Evolutionary conservation across 2,888 invertebrate genomes (phyloP).

Genomic region (Danaus chrysippus): DNA sequence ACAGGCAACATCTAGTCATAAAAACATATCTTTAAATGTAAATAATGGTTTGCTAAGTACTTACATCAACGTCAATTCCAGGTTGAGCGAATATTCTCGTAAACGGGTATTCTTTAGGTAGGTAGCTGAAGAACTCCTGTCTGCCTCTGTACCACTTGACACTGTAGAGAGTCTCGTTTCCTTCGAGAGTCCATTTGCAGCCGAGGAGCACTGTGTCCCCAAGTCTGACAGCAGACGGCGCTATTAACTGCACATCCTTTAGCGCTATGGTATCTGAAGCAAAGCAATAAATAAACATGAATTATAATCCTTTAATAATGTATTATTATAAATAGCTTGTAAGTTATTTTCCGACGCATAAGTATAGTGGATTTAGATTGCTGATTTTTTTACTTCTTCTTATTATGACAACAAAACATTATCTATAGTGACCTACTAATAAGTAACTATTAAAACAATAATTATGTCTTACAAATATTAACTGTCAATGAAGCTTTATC

Average conservation of each 20-base stretch:
- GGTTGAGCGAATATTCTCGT: constrained; percentile 85
- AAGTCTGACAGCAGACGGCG: constrained; percentile 84
- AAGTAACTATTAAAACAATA: too few relatives aligned
- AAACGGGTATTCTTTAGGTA: constrained; percentile 88
- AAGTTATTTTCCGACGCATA: too few relatives aligned
- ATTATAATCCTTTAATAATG: background rate
- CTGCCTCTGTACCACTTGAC: constrained; percentile 90
- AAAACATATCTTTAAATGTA: too few relatives aligned
- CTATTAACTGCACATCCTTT: constrained; percentile 83
- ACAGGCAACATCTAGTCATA: too few relatives aligned
- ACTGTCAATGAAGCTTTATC: too few relatives aligned
- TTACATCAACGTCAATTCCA: constrained; percentile 85
- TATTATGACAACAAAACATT: too few relatives aligned
- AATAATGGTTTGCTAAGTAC: constrained; percentile 48
- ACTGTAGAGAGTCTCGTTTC: constrained; percentile 84
- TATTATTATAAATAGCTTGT: too few relatives aligned
- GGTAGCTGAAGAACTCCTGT: constrained; percentile 88
- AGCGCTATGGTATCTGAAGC: constrained; percentile 79
- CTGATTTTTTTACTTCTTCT: too few relatives aligned
- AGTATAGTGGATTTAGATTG: too few relatives aligned
- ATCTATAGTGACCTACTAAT: too few relatives aligned
- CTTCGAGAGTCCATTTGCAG: constrained; percentile 86
- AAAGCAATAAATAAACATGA: constrained; percentile 34
- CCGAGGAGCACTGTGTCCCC: constrained; percentile 85
- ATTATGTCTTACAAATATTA: too few relatives aligned